These are phyloP conservation scores for Cassiopea xamachana DNA, from an alignment of 30 jellyfish, hydroid and myxozoan genomes.

Conservation along the genomic window DNA sequence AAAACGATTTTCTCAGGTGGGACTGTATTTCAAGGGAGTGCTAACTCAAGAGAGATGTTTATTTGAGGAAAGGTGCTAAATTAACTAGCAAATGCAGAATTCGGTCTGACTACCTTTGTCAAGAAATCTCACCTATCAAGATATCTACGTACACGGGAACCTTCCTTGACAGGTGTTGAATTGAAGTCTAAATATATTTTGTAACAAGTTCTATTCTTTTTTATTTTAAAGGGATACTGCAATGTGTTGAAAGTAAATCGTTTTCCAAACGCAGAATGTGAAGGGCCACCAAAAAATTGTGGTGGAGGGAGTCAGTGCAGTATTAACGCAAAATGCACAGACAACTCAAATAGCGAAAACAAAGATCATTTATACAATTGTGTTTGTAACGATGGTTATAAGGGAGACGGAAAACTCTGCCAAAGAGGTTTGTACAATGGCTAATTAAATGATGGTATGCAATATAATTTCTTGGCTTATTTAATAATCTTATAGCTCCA, in stretches of 20 bases:
- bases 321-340: constrained; percentile 19
- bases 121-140: neutral
- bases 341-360: neutral
- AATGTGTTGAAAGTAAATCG: neutral
- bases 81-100: neutral
- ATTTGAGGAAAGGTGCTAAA: no score
- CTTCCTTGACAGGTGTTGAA: neutral
- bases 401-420: constrained; percentile 55
- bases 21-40: no score
- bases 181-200: neutral
- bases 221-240: constrained; percentile 15
- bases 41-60: no score
- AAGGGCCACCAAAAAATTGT: constrained; percentile 29
- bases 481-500: neutral
- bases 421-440: constrained; percentile 6
- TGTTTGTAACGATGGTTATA: constrained; percentile 21
- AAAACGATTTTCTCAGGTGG: no score
- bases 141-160: neutral
- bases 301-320: constrained; percentile 47
- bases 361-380: neutral
- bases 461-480: no score
- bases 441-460: neutral
- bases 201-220: neutral
- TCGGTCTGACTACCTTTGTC: neutral
- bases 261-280: neutral